Percentiles rank a stretch among this genome's conserved stretches.
phyloP scores from a whole-genome alignment of 92 coral and sea anemone species.

The Muricea muricata region DNA sequence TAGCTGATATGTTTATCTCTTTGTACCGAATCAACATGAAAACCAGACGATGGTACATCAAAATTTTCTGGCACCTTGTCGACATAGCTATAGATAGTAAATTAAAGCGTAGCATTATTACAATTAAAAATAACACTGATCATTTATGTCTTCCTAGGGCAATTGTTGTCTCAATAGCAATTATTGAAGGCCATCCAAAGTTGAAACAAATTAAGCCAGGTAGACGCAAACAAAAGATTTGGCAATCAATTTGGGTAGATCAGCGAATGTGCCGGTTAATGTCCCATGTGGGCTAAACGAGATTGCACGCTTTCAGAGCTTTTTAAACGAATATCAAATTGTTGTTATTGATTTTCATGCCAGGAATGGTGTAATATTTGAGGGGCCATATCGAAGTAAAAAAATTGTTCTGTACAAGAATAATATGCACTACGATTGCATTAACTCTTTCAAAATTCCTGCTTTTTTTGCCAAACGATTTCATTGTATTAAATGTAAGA shows the following conservation, averaged over 20 bases:
- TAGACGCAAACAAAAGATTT: neutral
- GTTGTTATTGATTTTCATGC: neutral
- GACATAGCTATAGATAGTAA: too few relatives aligned
- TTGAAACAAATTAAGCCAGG: neutral
- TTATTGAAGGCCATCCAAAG: neutral
- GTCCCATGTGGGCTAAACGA: neutral
- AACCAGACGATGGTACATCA: too few relatives aligned
- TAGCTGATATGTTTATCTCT: too few relatives aligned
- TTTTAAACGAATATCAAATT: neutral
- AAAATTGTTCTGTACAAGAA: slow-evolving; percentile 1
- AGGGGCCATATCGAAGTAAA: neutral
- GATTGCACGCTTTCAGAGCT: neutral
- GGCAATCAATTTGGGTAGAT: neutral
- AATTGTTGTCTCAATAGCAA: neutral
- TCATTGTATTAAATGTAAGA: too few relatives aligned
- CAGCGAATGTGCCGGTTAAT: too few relatives aligned
- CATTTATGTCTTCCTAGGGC: neutral
- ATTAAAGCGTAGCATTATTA: neutral
- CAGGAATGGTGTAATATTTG: neutral
- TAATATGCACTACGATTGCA: neutral
- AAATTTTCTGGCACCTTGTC: too few relatives aligned
- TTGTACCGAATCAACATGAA: too few relatives aligned
- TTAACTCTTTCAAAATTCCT: neutral
- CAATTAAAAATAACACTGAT: neutral
- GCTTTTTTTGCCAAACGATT: neutral